Evolutionary conservation across 2,113 vertebrate genomes (phyloP).

Genomic region (Stomatorhinus ivindoensis): DNA sequence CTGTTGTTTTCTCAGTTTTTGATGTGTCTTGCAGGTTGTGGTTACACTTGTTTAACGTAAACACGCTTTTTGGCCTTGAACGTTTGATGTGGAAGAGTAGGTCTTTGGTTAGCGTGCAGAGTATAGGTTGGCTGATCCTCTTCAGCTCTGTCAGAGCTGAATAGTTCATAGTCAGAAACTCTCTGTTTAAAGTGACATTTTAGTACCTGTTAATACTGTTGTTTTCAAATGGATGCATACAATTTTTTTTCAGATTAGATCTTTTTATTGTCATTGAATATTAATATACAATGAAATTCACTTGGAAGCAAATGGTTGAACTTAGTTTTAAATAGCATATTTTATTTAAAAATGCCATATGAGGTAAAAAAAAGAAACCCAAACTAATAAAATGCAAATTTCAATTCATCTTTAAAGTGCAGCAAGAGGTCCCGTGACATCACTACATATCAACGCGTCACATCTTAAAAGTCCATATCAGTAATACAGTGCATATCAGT

Average conservation of each 20-base stretch:
- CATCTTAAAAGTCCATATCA: background rate
- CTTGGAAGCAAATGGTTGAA: too few species aligned
- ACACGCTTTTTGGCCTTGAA: background rate
- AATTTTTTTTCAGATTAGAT: background rate
- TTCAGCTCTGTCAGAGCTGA: background rate
- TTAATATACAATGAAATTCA: too few species aligned
- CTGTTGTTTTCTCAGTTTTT: background rate
- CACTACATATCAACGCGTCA: background rate
- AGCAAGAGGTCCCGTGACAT: background rate
- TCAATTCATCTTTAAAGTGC: background rate
- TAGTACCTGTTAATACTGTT: background rate
- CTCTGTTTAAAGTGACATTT: background rate
- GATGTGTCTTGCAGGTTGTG: background rate
- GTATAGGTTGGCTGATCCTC: background rate
- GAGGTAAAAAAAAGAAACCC: too few species aligned
- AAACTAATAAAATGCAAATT: too few species aligned
- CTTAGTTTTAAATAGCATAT: too few species aligned
- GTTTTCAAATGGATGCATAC: background rate
- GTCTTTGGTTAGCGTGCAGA: background rate
- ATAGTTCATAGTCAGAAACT: background rate
- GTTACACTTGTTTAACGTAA: conserved; percentile 5
- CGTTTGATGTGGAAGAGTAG: background rate
- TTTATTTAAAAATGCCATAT: too few species aligned
- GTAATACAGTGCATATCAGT: background rate
- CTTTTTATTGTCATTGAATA: too few species aligned